Base-by-base conservation (phyloP, 2,888 invertebrate species). In the Sicus ferrugineus region DNA sequence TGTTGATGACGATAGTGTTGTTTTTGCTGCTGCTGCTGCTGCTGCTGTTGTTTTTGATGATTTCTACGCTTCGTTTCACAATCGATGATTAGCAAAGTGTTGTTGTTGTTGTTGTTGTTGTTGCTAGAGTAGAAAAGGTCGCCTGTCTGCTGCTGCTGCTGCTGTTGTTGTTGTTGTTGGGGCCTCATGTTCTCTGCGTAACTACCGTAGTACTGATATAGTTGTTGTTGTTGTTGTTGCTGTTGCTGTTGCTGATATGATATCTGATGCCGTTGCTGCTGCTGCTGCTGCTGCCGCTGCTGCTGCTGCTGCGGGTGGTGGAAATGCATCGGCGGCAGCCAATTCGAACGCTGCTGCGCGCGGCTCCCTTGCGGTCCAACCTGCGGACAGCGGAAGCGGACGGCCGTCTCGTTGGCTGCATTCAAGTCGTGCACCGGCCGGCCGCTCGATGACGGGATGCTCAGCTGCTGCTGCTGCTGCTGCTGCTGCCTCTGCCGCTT, bases 361-460 rank as follows among this genome's bases (percentile, higher is more conserved):
- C 80, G 79, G 34, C 82, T 80, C 71, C 80, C 76, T 73, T 77
- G 81, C 62, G 82, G 81, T 23, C 81, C 82, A 68, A 83, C 83
- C 73, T 83, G 83, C 63, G 81, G 83, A 67, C 81, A 82, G 56
- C 83, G 83, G 67, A 83, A 83, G 56, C 82, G 79, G 72, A 82
- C 81, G 30, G 83, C 84, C 75, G 80, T 78, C 75, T 79, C 82
- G 72, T 79, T 84, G 78, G 77, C 80, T 31, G 75, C 75, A 69
- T 77, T 81, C 52, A 80, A 72, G 71, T 80, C 77, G 16, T 77
- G 75, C 75, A 78, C 76, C 34, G 69, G 69, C 58, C 69, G 72
- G 68, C 61, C 75, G 3, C 28, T 14, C 14, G 64, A 50, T 14
- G n/a, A 7, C 46, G 58, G 26, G 34, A 31, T 70, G 9, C 42